Evolutionary conservation across 2,888 invertebrate genomes (phyloP), one percentile per base, ranked within the genome.

Genomic region (Apodemia hepburni): DNA sequence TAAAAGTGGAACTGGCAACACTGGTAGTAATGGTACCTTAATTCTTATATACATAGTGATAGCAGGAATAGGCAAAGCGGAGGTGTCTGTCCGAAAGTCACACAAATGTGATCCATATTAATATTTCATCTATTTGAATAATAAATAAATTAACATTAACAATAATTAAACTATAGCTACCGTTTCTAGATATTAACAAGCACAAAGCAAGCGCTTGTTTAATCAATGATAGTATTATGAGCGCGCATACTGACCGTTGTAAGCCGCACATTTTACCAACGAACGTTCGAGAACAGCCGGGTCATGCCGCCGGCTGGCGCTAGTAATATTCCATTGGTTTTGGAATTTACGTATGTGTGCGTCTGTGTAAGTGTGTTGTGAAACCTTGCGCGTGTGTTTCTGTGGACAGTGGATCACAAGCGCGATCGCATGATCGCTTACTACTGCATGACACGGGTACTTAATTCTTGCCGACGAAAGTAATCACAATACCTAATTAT

Each of bases 321-420:
- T 76, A 75, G 86, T 79, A 84, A 80, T 83, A 85, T 87, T 87
- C 86, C 87, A 82, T 77, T 81, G 79, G 73, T 79, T 84, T 84
- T 81, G 76, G 78, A 77, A 75, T 74, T 73, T 58, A 71, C 76
- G 75, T 77, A 72, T 76, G 74, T 64, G 66, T 69, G 67, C 66
- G 70, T 72, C 12, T 15, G 69, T 68, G 67, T 72, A 67, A 70
- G 67, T 69, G 65, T 61, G 70, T 75, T 73, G 54, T 75, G 62
- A 60, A 62, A 65, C 42, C 59, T 35, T 71, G 76, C 74, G 72
- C 75, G 76, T 69, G 72, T 66, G 64, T 65, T 54, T 61, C 61
- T 38, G n/a, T n/a, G n/a, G n/a, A n/a, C 22, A 22, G 38, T 38
- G 12, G 38, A 12, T 60, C 57, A 12, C 27, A 22, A 27, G 22